A percentile compares a stretch with the other conserved stretches of the same genome.
Conservation (phyloP, 2,113 vertebrate species). For the Crotophaga sulcirostris region DNA sequence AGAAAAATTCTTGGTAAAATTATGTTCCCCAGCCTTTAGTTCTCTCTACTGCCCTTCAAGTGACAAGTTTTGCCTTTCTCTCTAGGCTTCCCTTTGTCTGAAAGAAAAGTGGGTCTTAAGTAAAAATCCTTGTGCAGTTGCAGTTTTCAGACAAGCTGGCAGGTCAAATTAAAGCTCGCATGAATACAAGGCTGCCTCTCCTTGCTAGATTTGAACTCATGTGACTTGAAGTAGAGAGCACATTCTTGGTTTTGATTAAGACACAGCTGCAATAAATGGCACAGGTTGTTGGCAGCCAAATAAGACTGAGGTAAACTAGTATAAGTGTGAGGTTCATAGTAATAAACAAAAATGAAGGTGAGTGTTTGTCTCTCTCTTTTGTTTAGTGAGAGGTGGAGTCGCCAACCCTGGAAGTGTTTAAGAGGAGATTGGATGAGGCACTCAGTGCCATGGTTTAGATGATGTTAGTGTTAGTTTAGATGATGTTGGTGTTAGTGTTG, state of each 20-base stretch:
- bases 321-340: neutral
- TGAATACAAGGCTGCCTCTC: neutral
- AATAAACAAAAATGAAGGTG: neutral
- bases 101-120: neutral
- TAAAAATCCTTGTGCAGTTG: neutral
- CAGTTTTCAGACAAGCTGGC: slow-evolving; percentile 13
- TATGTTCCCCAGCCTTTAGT: neutral
- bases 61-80: neutral
- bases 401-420: too few species aligned
- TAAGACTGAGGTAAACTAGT: neutral
- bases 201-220: neutral
- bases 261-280: slow-evolving; percentile 5
- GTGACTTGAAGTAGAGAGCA: neutral
- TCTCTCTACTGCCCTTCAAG: neutral
- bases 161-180: neutral
- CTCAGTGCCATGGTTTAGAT: too few species aligned
- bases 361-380: neutral
- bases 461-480: too few species aligned
- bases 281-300: neutral
- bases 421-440: too few species aligned
- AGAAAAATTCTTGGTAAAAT: neutral
- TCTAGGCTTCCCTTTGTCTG: neutral
- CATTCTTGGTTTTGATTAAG: neutral
- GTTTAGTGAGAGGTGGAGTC: neutral
- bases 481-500: too few species aligned